Evolutionary conservation across 2,888 invertebrate genomes (phyloP).

Genomic region (Thymelicus lineola): DNA sequence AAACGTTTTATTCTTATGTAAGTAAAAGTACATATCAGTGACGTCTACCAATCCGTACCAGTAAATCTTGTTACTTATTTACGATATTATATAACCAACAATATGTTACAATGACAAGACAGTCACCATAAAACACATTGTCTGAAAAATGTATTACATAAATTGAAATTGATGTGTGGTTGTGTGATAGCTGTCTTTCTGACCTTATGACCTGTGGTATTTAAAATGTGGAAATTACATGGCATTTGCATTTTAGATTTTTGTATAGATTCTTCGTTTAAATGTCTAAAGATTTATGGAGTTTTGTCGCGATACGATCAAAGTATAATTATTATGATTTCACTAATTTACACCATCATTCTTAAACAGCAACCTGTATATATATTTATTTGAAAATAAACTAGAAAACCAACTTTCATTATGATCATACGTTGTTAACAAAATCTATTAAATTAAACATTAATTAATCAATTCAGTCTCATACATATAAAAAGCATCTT

Average conservation of each 20-base stretch:
- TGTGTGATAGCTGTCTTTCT: background rate
- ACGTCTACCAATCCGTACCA: background rate
- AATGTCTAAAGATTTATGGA: background rate
- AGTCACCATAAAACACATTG: background rate
- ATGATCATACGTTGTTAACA: too few relatives aligned
- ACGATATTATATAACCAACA: constrained; percentile 5
- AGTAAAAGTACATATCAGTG: constrained; percentile 1
- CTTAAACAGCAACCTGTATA: too few relatives aligned
- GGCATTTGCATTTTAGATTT: background rate
- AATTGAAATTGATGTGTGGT: background rate
- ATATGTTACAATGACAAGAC: constrained; percentile 1
- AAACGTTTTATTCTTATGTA: too few relatives aligned
- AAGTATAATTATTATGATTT: too few relatives aligned
- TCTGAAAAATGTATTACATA: background rate
- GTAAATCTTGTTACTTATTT: constrained; percentile 8
- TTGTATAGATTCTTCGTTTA: background rate
- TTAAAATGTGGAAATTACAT: background rate
- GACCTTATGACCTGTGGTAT: constrained; percentile 1
- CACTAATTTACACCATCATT: too few relatives aligned
- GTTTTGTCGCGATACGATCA: too few relatives aligned
- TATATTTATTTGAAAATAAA: too few relatives aligned
- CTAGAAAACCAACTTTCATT: too few relatives aligned
- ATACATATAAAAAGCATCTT: too few relatives aligned
- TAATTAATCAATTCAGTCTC: too few relatives aligned
- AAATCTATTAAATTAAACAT: too few relatives aligned